Evolutionary conservation across 2,797 vertebrate genomes (phyloP).

Genomic region (Lerista edwardsae): DNA sequence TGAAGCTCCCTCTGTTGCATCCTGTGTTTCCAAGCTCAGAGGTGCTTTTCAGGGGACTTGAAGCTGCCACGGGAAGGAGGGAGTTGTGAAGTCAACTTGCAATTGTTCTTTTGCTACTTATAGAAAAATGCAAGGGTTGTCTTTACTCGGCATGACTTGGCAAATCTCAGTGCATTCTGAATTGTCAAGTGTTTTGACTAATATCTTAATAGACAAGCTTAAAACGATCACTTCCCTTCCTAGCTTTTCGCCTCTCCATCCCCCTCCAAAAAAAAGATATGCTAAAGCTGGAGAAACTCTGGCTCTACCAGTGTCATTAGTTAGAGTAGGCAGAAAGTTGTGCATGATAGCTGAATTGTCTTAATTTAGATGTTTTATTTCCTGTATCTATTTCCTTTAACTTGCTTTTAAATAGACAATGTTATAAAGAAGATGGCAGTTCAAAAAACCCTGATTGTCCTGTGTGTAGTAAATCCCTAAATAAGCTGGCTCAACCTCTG

Average conservation of each 20-base stretch:
- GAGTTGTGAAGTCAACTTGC: too few relatives aligned
- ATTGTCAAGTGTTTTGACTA: neutral
- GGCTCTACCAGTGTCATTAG: neutral
- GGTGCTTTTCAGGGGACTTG: too few relatives aligned
- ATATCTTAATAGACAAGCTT: neutral
- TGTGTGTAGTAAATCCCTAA: slow-evolving; percentile 98
- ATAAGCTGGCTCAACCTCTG: slow-evolving; percentile 96
- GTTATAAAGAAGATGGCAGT: slow-evolving; percentile 98
- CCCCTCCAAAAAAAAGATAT: neutral
- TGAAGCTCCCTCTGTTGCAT: too few relatives aligned
- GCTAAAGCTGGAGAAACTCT: neutral
- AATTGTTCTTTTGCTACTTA: too few relatives aligned
- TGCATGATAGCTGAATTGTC: neutral
- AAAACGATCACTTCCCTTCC: too few relatives aligned
- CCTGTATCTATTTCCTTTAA: slow-evolving; percentile 72
- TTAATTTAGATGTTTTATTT: neutral
- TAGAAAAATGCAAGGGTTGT: neutral
- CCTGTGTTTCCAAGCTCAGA: too few relatives aligned
- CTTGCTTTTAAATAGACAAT: slow-evolving; percentile 85
- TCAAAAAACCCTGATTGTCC: slow-evolving; percentile 99
- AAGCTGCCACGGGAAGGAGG: too few relatives aligned
- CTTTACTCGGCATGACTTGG: neutral
- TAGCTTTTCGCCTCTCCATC: neutral
- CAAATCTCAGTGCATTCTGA: neutral
- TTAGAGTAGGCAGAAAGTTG: neutral